Base-by-base conservation (phyloP, 2,888 invertebrate species). In the Xestia ashworthii region DNA sequence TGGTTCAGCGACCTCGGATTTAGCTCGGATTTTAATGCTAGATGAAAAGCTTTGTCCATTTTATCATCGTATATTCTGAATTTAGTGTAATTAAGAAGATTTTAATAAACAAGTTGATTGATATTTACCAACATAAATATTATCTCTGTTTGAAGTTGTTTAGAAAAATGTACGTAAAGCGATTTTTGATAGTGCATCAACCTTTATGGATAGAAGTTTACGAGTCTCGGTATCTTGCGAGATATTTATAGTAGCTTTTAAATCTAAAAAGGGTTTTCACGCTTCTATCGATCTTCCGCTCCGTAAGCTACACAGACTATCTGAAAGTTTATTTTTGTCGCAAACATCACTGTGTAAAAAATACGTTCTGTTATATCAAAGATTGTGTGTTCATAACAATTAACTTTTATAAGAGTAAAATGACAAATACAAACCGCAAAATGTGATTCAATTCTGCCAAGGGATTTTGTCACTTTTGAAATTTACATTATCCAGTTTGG, bases 161-260 rank as follows among this genome's bases (percentile, higher is more conserved):
- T 53, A 38, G 16, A 68, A 78, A 70, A 77, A 60, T 76, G 16
- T 44, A 46, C 41, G 64, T 55, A 78, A 78, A 80, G 79, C 76
- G 69, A 80, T 83, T 78, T 81, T 77, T 71, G 62, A 80, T 86
- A 70, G 82, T 85, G 73, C 85, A 85, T 84, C 75, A 85, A 86
- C 84, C 79, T 89, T 86, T 86, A 81, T 70, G 71, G 83, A 76
- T 85, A 83, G 71, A 74, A 46, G 82, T 83, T 86, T 87, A 85
- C 70, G 83, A 82, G 84, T 79, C n/a, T 64, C 71, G 77, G 70
- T 80, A 81, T 71, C 74, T 67, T 73, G 75, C 22, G 65, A 44
- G 55, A n/a, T 88, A 88, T 89, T 86, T 86, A 88, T 88, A 86
- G 83, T 73, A 48, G 78, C 80, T 84, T 87, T 88, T 78, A 84